Conservation (phyloP, 2,797 vertebrate species). For the Tragopan temminckii region DNA sequence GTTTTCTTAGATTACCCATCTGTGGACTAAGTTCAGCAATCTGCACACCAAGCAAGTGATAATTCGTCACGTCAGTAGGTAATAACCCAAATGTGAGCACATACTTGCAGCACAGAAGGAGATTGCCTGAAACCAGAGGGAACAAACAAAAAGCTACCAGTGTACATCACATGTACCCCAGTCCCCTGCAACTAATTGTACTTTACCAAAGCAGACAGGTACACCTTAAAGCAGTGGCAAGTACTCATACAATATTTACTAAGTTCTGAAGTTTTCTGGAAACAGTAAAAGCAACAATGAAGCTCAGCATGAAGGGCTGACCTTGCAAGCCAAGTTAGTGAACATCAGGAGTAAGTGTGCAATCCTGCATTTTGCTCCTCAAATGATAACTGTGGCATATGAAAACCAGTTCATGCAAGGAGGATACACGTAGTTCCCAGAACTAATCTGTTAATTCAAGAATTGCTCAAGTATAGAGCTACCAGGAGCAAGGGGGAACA, state of each 20-base stretch:
- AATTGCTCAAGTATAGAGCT: not conserved
- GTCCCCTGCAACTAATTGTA: not conserved
- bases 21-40: not conserved
- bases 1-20: not conserved
- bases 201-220: not conserved
- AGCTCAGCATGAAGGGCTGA: not conserved
- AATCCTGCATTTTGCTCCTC: not conserved
- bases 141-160: not conserved
- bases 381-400: not conserved
- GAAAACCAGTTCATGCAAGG: not conserved
- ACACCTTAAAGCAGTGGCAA: not conserved
- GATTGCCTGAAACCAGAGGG: not conserved
- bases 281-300: not conserved
- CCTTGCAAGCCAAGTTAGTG: not conserved
- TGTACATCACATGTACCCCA: not conserved
- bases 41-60: not conserved
- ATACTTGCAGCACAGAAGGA: not conserved
- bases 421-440: not conserved
- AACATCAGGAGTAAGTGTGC: fast-evolving
- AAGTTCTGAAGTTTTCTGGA: not conserved
- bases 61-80: not conserved
- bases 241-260: not conserved
- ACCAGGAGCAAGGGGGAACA: not conserved
- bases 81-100: not conserved
- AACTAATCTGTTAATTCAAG: not conserved